Base-by-base conservation (phyloP, 2,113 vertebrate species). In the Equus przewalskii region DNA sequence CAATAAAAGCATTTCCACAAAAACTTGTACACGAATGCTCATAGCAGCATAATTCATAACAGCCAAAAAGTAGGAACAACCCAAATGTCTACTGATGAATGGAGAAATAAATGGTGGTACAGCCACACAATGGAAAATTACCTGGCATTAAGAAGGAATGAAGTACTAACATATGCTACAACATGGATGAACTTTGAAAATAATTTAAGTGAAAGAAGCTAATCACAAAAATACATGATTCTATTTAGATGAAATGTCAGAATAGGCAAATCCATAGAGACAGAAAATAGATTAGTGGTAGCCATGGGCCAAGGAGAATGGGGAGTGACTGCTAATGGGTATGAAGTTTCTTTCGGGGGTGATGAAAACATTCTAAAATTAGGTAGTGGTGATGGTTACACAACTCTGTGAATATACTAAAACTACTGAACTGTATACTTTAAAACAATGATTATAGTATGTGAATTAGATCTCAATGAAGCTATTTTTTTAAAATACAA, bases 221-320 rank as follows among this genome's bases (percentile, higher is more conserved):
- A 92, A 65, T 88, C 56, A 91, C 11, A 70, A 87, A 86, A 94
- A 75, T 73, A 33, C 5, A 44, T 69, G 76, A 95, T 49, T 95
- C n/a, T 13, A 44, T 75, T 75, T 24, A 87, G 36, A 79, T 54
- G n/a, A 91, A 91, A 69, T 33, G 28, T 89, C 44, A 62, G 33
- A 95, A 73, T 1, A 79, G 30, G 41, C 33, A 94, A 41, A 87
- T 41, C 13, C 5, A 79, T 0, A 91, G 22, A 72, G 51, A 91
- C 0, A 60, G 60, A 95, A 89, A 84, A 12, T 1, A 79, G 18
- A 56, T 21, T 1, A 54, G 44, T 21, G 33, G 54, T 21, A 80
- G 64, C 30, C 33, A 80, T 15, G 10, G 28, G 4, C 14, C 1
- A 6, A 6, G 18, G 7, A 5, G 1, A 46, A 62, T 11, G 4